A percentile compares a stretch with the other conserved stretches of the same genome.
Conservation (phyloP, 2,113 vertebrate genomes). For the Myanophis thanlyinensis region DNA sequence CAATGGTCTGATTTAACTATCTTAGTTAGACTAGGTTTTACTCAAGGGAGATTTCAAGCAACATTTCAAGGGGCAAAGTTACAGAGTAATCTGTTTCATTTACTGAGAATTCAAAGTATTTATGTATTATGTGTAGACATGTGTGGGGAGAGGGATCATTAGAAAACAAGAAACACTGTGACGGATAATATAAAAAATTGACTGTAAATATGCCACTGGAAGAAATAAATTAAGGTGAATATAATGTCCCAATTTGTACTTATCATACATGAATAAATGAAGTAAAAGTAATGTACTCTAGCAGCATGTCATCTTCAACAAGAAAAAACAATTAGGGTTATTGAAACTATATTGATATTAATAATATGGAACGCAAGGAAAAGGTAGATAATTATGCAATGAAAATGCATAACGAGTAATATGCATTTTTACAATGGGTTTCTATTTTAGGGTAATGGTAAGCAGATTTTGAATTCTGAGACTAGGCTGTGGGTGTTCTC, state of each 20-base stretch:
- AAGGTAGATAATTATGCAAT: not conserved
- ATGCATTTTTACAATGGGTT: not conserved
- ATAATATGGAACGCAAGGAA: not conserved
- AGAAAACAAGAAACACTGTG: not conserved
- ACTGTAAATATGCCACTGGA: not conserved
- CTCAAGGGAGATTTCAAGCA: not conserved
- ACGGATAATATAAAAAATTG: not conserved
- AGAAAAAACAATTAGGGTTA: not conserved
- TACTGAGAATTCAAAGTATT: not conserved
- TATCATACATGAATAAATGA: not conserved
- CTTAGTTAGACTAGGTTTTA: not conserved
- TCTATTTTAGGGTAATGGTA: not conserved
- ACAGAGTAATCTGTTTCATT: rapidly evolving
- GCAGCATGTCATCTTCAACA: not conserved
- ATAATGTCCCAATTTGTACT: not conserved
- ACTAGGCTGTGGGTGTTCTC: not conserved
- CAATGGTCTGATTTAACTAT: not conserved
- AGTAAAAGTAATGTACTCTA: not conserved
- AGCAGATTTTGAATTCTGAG: not conserved
- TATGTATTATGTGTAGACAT: not conserved
- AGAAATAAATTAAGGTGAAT: not conserved
- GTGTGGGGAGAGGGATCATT: not conserved
- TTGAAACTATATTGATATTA: not conserved
- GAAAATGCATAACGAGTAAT: not conserved
- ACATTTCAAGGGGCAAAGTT: not conserved